Evolutionary conservation across 2,113 vertebrate species (phyloP), one percentile per base, ranked within the genome.

Genomic region (Romanogobio albipinnatus): DNA sequence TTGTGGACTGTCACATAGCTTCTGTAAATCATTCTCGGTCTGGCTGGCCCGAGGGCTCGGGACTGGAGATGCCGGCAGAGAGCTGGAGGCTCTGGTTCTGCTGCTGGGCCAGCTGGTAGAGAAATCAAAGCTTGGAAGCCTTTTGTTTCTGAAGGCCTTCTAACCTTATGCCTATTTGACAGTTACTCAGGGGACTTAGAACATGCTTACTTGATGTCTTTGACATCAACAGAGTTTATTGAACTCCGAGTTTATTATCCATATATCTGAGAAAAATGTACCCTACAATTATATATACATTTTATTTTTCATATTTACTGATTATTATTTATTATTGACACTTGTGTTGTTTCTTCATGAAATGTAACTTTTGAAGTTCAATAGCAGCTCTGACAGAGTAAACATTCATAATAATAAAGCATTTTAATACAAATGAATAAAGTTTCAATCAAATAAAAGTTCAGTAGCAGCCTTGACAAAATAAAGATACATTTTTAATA

Each of bases 11-110:
- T 76, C 91, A 87, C 90, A 89, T 80, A 88, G 90, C 89, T 92
- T 89, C 91, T 93, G 92, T 76, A 85, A 91, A 93, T 93, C 92
- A 93, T 92, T 92, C 91, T 90, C 90, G 87, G 89, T 90, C 90
- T 84, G 87, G 88, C 88, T 86, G 83, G 91, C 91, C 91, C 86
- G 88, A 92, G 90, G 88, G 89, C 88, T 78, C 87, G 86, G 73
- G 73, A 84, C 81, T 86, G 78, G 43, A 85, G 75, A 80, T 17
- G 58, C 33, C 39, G 14, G 51, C 51, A 71, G 43, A 76, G n/a
- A 79, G 43, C 51, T 76, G 74, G 26, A 64, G 70, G 81, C 84
- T 70, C 43, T 86, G 66, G 56, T 53, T 19, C 76, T 62, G 66
- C 70, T 70, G 61, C 29, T 59, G 10, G 66, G 15, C 71, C 88